A percentile compares a stretch with the other conserved stretches of the same genome.
Evolutionary conservation across 23 tunicate species (phyloP).

Genomic region (Styela clava): DNA sequence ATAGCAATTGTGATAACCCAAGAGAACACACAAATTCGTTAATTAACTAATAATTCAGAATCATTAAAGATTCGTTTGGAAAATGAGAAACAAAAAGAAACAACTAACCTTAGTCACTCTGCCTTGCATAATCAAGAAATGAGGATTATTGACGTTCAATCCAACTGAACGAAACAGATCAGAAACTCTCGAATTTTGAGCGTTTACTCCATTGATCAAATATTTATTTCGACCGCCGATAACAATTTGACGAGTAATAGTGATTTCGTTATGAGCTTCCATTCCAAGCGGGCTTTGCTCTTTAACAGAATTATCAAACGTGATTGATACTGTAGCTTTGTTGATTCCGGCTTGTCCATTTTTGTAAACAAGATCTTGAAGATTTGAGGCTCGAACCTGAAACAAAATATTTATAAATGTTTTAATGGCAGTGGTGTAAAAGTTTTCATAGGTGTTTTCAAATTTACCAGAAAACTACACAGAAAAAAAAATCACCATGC

Average conservation of each 20-base stretch:
- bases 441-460: background rate
- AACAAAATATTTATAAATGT: background rate
- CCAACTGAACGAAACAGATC: conserved; percentile 92
- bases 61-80: no score
- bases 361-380: conserved; percentile 96
- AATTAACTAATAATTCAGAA: no score
- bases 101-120: conserved; percentile 94
- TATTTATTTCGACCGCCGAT: conserved; percentile 93
- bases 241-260: conserved; percentile 90
- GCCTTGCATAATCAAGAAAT: conserved; percentile 97
- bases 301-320: conserved; percentile 81
- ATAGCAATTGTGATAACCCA: no score
- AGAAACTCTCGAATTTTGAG: conserved; percentile 85
- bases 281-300: conserved; percentile 89
- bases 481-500: no score
- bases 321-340: conserved; percentile 92
- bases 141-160: conserved; percentile 93
- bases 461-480: background rate
- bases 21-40: no score
- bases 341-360: conserved; percentile 98
- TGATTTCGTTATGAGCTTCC: conserved; percentile 92
- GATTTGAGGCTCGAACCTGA: conserved; percentile 85
- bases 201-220: conserved; percentile 91
- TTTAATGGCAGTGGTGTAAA: background rate
- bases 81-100: no score